phyloP scores from a whole-genome alignment of 37 sponge, comb jelly and placozoan genomes.

The Petrosia ficiformis region DNA sequence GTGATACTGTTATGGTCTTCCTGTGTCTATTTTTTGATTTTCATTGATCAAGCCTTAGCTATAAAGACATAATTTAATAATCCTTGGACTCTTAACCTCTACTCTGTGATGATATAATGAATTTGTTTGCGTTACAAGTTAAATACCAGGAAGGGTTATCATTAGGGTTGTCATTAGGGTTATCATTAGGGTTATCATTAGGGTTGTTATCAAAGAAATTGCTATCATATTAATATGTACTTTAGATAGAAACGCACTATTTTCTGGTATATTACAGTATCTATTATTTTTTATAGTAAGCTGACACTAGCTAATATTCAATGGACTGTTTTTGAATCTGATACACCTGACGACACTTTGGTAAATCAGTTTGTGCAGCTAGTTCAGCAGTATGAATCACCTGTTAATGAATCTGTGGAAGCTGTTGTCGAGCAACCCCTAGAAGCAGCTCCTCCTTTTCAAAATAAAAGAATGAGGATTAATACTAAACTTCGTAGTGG shows the following conservation, averaged over 20 bases:
- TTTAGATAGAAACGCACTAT: too few species aligned
- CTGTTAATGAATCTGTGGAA: neutral
- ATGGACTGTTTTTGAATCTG: conserved; percentile 56
- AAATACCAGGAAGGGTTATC: too few species aligned
- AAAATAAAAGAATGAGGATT: neutral
- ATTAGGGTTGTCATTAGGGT: too few species aligned
- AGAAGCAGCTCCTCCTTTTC: neutral
- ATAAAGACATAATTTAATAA: too few species aligned
- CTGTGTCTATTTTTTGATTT: too few species aligned
- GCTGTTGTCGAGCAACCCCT: neutral
- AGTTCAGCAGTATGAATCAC: conserved; percentile 23
- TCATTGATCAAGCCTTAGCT: too few species aligned
- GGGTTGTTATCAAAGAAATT: too few species aligned
- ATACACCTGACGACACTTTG: conserved; percentile 7
- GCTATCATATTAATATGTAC: too few species aligned
- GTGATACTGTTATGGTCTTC: too few species aligned
- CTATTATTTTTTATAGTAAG: conserved; percentile 41
- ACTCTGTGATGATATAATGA: neutral
- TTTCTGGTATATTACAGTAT: neutral
- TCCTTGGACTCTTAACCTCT: too few species aligned
- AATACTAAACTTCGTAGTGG: neutral
- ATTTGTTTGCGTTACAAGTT: too few species aligned
- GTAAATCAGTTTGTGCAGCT: conserved; percentile 17
- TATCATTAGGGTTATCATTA: too few species aligned
- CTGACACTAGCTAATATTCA: conserved; percentile 53